Conservation (phyloP, 2,888 invertebrate genomes). For the Norana najaformis region DNA sequence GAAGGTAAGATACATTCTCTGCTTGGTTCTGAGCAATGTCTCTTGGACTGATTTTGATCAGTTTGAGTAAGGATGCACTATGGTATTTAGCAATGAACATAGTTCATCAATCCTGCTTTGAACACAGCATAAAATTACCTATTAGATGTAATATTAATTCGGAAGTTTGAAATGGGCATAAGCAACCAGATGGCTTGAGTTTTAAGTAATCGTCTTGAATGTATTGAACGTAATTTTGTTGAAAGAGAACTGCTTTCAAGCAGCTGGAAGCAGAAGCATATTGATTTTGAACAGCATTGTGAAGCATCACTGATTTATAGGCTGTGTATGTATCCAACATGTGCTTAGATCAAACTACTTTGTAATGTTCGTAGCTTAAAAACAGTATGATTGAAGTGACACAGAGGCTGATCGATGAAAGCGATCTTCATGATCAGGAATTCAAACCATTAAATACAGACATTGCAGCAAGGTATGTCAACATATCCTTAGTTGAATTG, state of each 20-base stretch:
- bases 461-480: background rate
- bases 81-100: too few species aligned
- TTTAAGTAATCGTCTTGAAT: background rate
- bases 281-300: background rate
- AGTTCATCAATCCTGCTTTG: background rate
- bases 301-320: background rate
- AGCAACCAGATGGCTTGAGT: background rate
- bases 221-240: background rate
- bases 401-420: background rate
- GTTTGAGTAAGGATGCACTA: background rate
- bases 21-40: background rate
- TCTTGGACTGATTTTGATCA: background rate
- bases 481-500: background rate
- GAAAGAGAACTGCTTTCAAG: background rate
- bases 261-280: background rate
- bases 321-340: too few species aligned
- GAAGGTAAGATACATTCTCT: conserved; percentile 70
- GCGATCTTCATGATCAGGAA: background rate
- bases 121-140: background rate
- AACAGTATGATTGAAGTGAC: conserved; percentile 1
- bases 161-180: background rate
- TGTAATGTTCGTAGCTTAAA: background rate
- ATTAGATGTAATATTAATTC: background rate
- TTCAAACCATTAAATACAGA: background rate
- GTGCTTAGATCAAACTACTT: background rate